Base-by-base conservation (phyloP, 2,888 invertebrate species). In the Aphrophora alni region DNA sequence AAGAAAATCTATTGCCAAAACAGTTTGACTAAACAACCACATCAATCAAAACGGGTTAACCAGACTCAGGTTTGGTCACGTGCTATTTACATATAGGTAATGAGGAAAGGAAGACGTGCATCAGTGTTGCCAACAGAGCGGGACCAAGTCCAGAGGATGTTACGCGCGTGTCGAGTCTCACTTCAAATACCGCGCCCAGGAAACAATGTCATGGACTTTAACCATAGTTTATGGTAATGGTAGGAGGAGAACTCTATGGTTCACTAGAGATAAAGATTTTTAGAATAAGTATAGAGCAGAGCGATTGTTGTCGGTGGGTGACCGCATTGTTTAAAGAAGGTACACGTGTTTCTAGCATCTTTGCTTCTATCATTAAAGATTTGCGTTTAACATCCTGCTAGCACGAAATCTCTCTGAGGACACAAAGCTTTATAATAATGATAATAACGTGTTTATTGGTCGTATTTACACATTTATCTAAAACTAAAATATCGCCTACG, bases 131-230 rank as follows among this genome's bases (percentile, higher is more conserved):
- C 59, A 59, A 59, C 59, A 14, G 21, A 59, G 59, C 59, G 59
- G 59, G n/a, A n/a, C 59, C 12, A 59, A 59, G 21, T n/a, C 59
- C 59, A 5, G 59, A 44, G 44, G 44, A 44, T 14, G 59, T 3
- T 59, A 59, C 59, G 59, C 59, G 59, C 59, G 59, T 59, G 59
- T 59, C 59, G 12, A n/a, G 59, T 59, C 59, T 59, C 59, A 59
- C 59, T 21, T 59, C 21, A 21, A n/a, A n/a, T 59, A 3, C n/a
- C 59, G 59, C 59, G 59, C 59, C 59, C 59, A 59, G 59, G 59
- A 59, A 59, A 21, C 21, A 59, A 21, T 59, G 59, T 59, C 21
- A 59, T 21, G 59, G 12, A 59, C 21, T 21, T 59, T 59, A 59
- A 59, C n/a, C 59, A n/a, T 21, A 59, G n/a, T 1, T 59, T 59